Evolutionary conservation across 2,797 vertebrate species (phyloP).

Genomic region (Mareca penelope): DNA sequence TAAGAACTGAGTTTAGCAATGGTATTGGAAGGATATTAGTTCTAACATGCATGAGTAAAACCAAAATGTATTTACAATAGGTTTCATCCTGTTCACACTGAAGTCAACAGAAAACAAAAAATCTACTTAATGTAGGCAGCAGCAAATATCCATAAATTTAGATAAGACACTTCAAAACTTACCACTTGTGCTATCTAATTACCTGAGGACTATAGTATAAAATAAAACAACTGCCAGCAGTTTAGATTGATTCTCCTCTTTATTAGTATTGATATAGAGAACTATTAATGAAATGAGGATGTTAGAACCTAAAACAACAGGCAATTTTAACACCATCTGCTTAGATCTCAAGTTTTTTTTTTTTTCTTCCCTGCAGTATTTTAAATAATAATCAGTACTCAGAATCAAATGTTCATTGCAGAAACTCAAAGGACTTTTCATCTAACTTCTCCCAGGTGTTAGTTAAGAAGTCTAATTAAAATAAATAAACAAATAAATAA

Average conservation of each 20-base stretch:
- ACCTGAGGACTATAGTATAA: not conserved
- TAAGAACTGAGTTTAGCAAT: not conserved
- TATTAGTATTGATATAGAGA: not conserved
- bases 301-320: not conserved
- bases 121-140: not conserved
- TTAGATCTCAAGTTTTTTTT: not conserved
- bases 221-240: not conserved
- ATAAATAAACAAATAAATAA: not conserved
- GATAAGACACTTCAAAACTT: not conserved
- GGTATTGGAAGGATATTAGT: not conserved
- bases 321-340: not conserved
- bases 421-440: not conserved
- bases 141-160: not conserved
- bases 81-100: not conserved
- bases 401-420: not conserved
- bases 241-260: not conserved
- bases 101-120: not conserved
- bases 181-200: not conserved
- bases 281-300: not conserved
- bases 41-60: not conserved
- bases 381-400: constrained; percentile 1
- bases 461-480: constrained; percentile 6
- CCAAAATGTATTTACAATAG: not conserved
- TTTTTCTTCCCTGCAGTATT: not conserved
- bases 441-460: not conserved